Percentiles rank a stretch among this genome's conserved stretches.
Conservation (phyloP, 2,888 invertebrate genomes). For the Clanis bilineata region DNA sequence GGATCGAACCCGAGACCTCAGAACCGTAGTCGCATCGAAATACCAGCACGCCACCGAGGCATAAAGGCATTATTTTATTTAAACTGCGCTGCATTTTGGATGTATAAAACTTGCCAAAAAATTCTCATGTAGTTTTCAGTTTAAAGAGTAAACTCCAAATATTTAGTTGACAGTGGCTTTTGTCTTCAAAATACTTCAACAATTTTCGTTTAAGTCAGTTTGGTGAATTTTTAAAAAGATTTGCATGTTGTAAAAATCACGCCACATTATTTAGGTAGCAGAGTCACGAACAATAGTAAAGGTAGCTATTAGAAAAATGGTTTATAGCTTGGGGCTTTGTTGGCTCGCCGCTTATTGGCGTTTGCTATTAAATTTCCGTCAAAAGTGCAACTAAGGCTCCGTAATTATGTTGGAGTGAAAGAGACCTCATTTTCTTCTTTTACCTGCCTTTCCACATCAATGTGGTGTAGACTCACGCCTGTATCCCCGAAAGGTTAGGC, state of each 20-base stretch:
- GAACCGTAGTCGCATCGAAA: too few relatives aligned
- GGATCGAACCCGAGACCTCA: too few relatives aligned
- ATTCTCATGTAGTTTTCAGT: neutral
- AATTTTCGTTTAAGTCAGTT: neutral
- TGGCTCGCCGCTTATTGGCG: neutral
- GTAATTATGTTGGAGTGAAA: neutral
- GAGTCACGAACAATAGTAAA: conserved; percentile 10
- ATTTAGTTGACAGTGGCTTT: neutral
- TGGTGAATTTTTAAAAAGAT: conserved; percentile 9
- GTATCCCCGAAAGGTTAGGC: too few relatives aligned
- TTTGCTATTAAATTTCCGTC: neutral
- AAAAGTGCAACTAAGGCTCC: neutral
- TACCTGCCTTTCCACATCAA: too few relatives aligned
- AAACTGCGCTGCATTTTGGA: neutral
- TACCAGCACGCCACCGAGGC: too few relatives aligned
- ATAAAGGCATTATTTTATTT: neutral
- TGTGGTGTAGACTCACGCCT: too few relatives aligned
- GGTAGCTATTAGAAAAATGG: conserved; percentile 6
- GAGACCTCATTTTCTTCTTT: too few relatives aligned
- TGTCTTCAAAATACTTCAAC: neutral
- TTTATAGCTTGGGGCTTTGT: conserved; percentile 7
- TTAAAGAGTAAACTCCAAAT: too few relatives aligned
- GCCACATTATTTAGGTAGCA: conserved; percentile 5
- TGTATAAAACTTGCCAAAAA: neutral
- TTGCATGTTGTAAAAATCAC: conserved; percentile 7